Conservation (phyloP, 2,888 invertebrate species). For the Parnassius orleans region DNA sequence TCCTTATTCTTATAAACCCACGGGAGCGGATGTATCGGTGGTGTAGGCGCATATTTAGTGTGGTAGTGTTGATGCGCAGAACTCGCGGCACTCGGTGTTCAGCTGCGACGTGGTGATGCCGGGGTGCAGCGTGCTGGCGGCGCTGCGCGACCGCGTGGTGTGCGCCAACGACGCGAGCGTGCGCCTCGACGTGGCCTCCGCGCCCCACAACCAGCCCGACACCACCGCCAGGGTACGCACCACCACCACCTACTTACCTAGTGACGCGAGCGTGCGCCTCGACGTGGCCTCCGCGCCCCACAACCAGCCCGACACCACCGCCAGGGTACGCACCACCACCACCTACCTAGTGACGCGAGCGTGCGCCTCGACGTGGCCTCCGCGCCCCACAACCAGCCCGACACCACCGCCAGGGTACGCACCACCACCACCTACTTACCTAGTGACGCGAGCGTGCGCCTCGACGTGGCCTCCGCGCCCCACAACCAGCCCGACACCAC, state of each 20-base stretch:
- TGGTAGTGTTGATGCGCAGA: constrained; percentile 16
- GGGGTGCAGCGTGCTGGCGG: constrained; percentile 82
- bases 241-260: too few relatives aligned
- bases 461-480: constrained; percentile 81
- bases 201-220: constrained; percentile 53
- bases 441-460: constrained; percentile 83
- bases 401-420: constrained; percentile 50
- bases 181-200: constrained; percentile 81
- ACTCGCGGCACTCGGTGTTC: constrained; percentile 58
- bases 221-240: constrained; percentile 50
- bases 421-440: too few relatives aligned
- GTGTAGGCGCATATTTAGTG: too few relatives aligned
- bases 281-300: constrained; percentile 82
- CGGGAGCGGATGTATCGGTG: too few relatives aligned
- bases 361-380: constrained; percentile 82
- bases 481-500: constrained; percentile 41
- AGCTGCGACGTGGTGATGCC: constrained; percentile 51
- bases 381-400: constrained; percentile 53
- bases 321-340: constrained; percentile 45
- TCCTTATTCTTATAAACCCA: too few relatives aligned
- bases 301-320: constrained; percentile 38
- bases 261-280: constrained; percentile 82
- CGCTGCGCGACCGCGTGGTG: constrained; percentile 86
- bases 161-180: constrained; percentile 86
- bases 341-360: too few relatives aligned